Base-by-base conservation (phyloP, 2,113 vertebrate genomes). In the Albula glossodonta region DNA sequence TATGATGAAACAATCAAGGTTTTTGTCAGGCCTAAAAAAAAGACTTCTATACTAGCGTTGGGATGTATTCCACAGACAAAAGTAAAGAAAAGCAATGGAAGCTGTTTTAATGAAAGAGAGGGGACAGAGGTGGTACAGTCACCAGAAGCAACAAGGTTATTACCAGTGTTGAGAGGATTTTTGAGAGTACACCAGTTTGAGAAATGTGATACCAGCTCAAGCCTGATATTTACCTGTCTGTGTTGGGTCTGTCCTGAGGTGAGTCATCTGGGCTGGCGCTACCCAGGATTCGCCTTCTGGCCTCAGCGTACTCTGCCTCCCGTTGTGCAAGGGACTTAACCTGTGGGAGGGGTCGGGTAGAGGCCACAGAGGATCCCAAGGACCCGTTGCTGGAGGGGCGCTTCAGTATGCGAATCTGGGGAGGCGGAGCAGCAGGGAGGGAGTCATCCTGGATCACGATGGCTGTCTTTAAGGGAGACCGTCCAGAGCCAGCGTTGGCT, bases 371-470 rank as follows among this genome's bases (percentile, higher is more conserved):
- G n/a, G 89, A 95, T 88, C 95, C 97, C 3, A 97, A 89, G 3
- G 96, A 95, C 0, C 97, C 97, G 85, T 99, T 98, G 90, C 93
- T 97, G 3, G 97, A 94, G 1, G 98, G 98, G 83, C 98, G 96
- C 93, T 99, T 99, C 80, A 99, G 92, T 93, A 99, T 99, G 85
- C 98, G 92, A 90, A 99, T 99, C 92, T 99, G 98, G 0, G 97
- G 97, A 8, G 98, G 97, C 0, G 98, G 98, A 0, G 97, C 97
- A 0, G 96, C 87, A 9, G 98, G 98, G 78, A 97, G 95, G 86
- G 97, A 96, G 84, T 98, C 97, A 90, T 99, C 98, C 93, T 98
- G 98, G 91, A 99, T 98, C 86, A 99, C 97, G 0, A 99, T 94
- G 13, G 97, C 97, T 91, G 97, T 97, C 94, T 96, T 96, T 88